Conservation (phyloP, 2,888 invertebrate genomes). For the Spodoptera littoralis region DNA sequence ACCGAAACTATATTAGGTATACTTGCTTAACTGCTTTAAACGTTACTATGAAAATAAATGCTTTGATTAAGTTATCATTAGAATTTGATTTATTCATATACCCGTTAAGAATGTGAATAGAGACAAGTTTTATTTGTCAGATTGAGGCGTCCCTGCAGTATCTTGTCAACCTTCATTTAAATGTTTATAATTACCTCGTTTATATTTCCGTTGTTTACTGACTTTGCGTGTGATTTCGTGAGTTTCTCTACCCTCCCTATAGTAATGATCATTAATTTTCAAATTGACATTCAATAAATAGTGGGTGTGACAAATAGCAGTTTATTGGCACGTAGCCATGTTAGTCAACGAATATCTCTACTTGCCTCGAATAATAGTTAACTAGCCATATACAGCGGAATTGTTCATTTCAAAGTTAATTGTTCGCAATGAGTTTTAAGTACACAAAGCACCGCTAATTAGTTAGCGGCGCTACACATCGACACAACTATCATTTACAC, state of each 20-base stretch:
- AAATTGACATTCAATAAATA: slow-evolving; percentile 20
- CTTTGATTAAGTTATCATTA: no score
- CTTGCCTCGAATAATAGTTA: slow-evolving; percentile 19
- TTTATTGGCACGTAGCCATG: slow-evolving; percentile 42
- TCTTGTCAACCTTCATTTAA: slow-evolving; percentile 50
- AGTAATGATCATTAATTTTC: slow-evolving; percentile 16
- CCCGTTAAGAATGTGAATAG: slow-evolving; percentile 44
- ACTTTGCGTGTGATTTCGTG: slow-evolving; percentile 12
- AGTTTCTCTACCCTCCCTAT: slow-evolving; percentile 1
- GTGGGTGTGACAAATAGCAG: slow-evolving; percentile 18
- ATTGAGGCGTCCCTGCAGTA: slow-evolving; percentile 22
- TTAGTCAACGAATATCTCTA: slow-evolving; percentile 30
- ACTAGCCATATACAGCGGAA: slow-evolving; percentile 28
- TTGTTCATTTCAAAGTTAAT: slow-evolving; percentile 44
- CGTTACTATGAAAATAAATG: no score
- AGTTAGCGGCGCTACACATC: no score
- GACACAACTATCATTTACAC: no score
- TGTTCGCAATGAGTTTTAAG: slow-evolving; percentile 26
- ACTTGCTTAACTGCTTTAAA: no score
- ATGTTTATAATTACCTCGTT: slow-evolving; percentile 28
- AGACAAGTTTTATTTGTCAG: slow-evolving; percentile 25
- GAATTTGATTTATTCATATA: not conserved
- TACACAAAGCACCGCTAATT: no score
- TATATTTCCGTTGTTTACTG: slow-evolving; percentile 31
- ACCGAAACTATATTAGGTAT: no score